These are phyloP conservation scores for Panagrolaimus sp. DNA, from an alignment of 1,140 invertebrate species.

Conservation along the genomic window DNA sequence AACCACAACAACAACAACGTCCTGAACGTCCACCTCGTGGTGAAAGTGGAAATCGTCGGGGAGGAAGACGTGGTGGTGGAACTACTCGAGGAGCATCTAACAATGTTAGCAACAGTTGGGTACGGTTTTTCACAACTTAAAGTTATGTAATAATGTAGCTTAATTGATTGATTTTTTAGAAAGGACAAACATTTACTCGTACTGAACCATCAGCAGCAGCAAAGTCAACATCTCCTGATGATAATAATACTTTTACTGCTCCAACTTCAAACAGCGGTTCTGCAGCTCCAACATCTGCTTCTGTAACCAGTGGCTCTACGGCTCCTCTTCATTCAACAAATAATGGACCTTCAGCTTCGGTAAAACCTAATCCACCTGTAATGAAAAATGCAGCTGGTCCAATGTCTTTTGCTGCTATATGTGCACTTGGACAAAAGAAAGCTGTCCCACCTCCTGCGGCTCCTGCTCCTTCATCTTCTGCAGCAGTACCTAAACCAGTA, in stretches of 20 bases:
- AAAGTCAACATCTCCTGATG: too few species aligned
- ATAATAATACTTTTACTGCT: too few species aligned
- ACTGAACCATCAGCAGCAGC: neutral
- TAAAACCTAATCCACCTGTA: conserved; percentile 4
- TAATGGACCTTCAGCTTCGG: neutral
- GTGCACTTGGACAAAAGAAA: neutral
- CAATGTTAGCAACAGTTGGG: conserved; percentile 19
- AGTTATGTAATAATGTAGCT: conserved; percentile 1
- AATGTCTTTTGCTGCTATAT: conserved; percentile 21
- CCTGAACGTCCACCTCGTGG: conserved; percentile 2
- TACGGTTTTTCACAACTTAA: conserved; percentile 14
- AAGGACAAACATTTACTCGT: neutral
- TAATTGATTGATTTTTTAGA: conserved; percentile 12
- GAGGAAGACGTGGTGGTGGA: neutral
- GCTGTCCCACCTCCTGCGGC: too few species aligned
- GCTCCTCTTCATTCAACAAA: conserved; percentile 16
- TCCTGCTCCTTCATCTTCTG: neutral
- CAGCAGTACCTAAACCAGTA: neutral
- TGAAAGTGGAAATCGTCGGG: neutral
- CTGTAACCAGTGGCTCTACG: too few species aligned
- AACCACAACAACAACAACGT: neutral
- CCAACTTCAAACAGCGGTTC: too few species aligned
- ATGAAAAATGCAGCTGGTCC: conserved; percentile 25
- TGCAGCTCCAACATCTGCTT: too few species aligned
- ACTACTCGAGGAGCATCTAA: neutral